These are phyloP conservation scores for Mnemiopsis leidyi DNA, from an alignment of 37 sponge, comb jelly and placozoan genomes.

Conservation along the genomic window DNA sequence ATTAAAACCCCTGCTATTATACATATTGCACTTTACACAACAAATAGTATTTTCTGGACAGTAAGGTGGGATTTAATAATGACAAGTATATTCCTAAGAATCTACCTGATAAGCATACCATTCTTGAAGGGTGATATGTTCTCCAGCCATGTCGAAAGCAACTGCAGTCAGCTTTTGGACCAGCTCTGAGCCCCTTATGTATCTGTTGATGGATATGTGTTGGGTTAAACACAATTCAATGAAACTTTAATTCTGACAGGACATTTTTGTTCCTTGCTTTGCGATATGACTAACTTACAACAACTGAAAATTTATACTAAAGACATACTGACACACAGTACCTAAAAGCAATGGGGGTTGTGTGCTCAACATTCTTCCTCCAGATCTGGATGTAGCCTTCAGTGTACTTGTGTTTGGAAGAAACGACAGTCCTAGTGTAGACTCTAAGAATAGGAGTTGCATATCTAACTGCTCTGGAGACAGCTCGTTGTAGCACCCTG, in stretches of 20 bases:
- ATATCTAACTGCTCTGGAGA: background rate
- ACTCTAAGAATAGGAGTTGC: background rate
- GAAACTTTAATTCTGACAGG: no score
- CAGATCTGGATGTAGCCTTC: background rate
- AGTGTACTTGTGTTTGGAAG: slow-evolving; percentile 23
- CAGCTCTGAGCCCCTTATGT: slow-evolving; percentile 15
- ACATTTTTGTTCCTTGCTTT: no score
- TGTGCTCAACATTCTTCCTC: background rate
- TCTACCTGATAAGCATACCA: slow-evolving; percentile 25
- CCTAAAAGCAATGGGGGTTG: slow-evolving; percentile 55
- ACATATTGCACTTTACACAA: no score
- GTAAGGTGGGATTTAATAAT: background rate
- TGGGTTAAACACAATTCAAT: no score
- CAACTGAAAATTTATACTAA: no score
- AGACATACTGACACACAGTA: no score
- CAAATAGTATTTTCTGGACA: no score
- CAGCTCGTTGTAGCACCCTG: background rate
- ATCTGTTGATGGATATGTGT: no score
- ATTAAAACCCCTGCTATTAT: no score
- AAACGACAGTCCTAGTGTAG: slow-evolving; percentile 18
- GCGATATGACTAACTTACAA: no score
- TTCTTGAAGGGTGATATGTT: background rate
- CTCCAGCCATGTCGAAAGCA: slow-evolving; percentile 2
- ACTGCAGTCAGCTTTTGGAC: slow-evolving; percentile 24
- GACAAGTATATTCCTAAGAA: no score